These are phyloP conservation scores for Latrodectus hesperus DNA, from an alignment of 2,888 invertebrate species.

Conservation along the genomic window DNA sequence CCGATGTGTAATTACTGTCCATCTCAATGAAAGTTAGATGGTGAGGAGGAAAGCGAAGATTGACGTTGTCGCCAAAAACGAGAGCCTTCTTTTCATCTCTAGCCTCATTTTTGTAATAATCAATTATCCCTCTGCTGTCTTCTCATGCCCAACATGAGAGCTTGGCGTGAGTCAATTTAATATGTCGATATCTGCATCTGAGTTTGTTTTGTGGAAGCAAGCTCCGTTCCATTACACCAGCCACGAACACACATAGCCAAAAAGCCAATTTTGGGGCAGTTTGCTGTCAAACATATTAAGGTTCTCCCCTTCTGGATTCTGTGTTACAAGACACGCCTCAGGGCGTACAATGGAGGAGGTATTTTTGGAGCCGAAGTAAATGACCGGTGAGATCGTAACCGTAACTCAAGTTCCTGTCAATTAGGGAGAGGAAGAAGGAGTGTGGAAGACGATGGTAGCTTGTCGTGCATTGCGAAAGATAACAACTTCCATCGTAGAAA, in stretches of 20 bases:
- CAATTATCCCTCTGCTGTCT: too few relatives aligned
- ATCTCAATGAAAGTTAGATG: too few relatives aligned
- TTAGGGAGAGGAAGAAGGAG: constrained; percentile 6
- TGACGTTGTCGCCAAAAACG: too few relatives aligned
- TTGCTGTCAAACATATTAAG: constrained; percentile 27
- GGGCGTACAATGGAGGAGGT: neutral
- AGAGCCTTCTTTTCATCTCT: too few relatives aligned
- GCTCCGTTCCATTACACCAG: neutral
- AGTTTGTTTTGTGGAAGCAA: too few relatives aligned
- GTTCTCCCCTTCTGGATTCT: neutral
- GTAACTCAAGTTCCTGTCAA: constrained; percentile 43
- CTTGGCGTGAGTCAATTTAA: too few relatives aligned
- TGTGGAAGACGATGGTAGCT: neutral
- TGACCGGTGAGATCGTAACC: constrained; percentile 24
- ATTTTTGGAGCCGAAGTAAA: constrained; percentile 35
- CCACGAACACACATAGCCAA: neutral
- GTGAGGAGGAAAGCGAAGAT: too few relatives aligned
- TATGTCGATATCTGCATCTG: too few relatives aligned
- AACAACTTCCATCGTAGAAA: too few relatives aligned
- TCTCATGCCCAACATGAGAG: too few relatives aligned
- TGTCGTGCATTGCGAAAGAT: neutral
- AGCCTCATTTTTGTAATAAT: too few relatives aligned
- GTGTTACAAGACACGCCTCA: constrained; percentile 7
- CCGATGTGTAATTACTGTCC: too few relatives aligned
- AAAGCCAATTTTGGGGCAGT: constrained; percentile 13